Evolutionary conservation across 1,140 invertebrate species (phyloP).

Genomic region (Monomorium pharaonis): DNA sequence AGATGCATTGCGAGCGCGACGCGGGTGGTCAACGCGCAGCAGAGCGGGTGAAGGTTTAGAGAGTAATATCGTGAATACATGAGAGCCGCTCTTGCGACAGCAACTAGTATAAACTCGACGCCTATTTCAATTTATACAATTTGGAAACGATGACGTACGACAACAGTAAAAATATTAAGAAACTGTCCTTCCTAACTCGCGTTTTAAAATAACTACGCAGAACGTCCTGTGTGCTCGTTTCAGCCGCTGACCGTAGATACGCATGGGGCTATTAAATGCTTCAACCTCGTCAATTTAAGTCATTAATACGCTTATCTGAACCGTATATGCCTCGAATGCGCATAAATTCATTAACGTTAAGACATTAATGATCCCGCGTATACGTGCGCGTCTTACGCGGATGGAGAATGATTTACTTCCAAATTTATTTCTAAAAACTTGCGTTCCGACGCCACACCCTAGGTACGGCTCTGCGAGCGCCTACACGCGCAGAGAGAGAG

Average conservation of each 20-base stretch:
- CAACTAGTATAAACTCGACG: background rate
- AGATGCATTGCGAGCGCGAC: slow-evolving; percentile 55
- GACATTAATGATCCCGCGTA: background rate
- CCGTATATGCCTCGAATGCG: background rate
- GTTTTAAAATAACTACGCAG: background rate
- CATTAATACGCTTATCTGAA: background rate
- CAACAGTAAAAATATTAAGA: background rate
- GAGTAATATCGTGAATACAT: background rate
- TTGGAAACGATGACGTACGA: background rate
- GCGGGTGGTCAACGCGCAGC: slow-evolving; percentile 51
- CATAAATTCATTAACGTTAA: background rate
- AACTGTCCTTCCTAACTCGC: background rate
- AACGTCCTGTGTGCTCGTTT: background rate
- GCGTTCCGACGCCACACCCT: slow-evolving; percentile 27
- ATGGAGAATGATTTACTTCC: no score
- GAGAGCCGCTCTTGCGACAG: background rate
- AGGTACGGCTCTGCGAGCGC: slow-evolving; percentile 57
- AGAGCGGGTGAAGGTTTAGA: background rate
- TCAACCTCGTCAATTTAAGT: background rate
- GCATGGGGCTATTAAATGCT: background rate
- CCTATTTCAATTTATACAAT: background rate
- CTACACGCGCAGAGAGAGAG: slow-evolving; percentile 39
- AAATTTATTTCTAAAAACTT: background rate
- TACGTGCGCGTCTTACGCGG: background rate
- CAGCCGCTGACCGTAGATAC: background rate